Base-by-base conservation (phyloP, 1,140 invertebrate genomes). In the Drosophila suzukii region DNA sequence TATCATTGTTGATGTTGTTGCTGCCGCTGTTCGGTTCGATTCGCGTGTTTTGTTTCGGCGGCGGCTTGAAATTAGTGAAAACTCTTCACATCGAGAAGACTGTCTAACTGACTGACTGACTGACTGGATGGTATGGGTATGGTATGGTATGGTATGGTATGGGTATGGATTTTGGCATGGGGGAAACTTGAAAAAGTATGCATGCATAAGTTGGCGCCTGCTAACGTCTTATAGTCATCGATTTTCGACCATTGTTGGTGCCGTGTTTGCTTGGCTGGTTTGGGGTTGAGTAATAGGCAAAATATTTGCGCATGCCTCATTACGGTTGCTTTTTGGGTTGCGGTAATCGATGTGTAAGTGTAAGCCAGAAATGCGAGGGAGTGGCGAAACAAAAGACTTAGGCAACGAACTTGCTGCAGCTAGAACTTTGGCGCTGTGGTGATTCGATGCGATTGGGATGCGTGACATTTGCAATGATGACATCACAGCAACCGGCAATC, bases 251-350 rank as follows among this genome's bases (percentile, higher is more conserved):
- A 47, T 61, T 70, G 78, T 73, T 76, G 68, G 24, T 74, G 49
- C 63, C 5, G 6, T 47, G 65, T 71, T 70, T 71, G 65, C 67
- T 70, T 70, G 65, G 51, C 67, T 71, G 65, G 67, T 36, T 53
- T 53, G 62, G 60, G 61, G 58, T 86, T 86, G 75, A 77, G 76
- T 89, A 86, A 86, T 88, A 86, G 67, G 67, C 84, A 84, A 89
- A 86, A 86, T 86, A 89, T 86, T 86, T 86, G 83, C 84, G 83
- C 83, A 88, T 83, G 83, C 62, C 83, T 86, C 83, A 86, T 86
- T 86, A 86, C 79, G 78, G 79, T 61, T 88, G 79, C 65, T 67
- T 84, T 80, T 71, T 71, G 59, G 65, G 78, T 86, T 89, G 83
- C 71, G 62, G 83, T 86, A 89, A 86, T 86, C 84, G 74, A 68